Evolutionary conservation across 2,888 invertebrate genomes (phyloP), one percentile per base, ranked within the genome.

Genomic region (Lepidocyrtinus sp.): DNA sequence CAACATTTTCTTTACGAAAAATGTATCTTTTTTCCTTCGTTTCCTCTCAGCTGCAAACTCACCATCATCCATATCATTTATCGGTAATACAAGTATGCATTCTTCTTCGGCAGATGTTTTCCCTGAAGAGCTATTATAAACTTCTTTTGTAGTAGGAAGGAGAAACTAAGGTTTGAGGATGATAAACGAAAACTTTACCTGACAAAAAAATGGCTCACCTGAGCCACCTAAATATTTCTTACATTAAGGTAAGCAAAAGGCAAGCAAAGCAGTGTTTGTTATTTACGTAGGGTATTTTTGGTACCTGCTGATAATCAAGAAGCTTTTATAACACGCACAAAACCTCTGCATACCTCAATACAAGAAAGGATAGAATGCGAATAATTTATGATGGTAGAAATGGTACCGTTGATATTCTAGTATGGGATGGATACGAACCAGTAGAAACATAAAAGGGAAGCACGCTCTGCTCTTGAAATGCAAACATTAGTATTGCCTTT

Each of bases 51-150:
- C 64, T 74, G 74, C 79, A 69, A 55, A n/a, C 55, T 55, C 55
- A n/a, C 15, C 55, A 55, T 55, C 55, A 15, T 55, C 17, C 36
- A 9, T 36, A 36, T 36, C 12, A 36, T 36, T 36, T 36, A 36
- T 55, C 17, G 17, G 55, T 17, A 36, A 36, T 5, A 36, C 36
- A 17, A 59, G 22, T 59, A 62, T 50, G 26, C 68, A 74, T 46
- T 73, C 55, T 69, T 62, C 50, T 15, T 45, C 65, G 78, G 78
- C 78, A 78, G 78, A 78, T 78, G 79, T 79, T 79, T 79, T 74
- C 73, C 69, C 79, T 79, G 61, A 73, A 69, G 79, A 63, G 74
- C 55, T 27, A 79, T 74, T 63, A 73, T 74, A 55, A 55, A 55
- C 55, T 68, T 22, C 63, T 50, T 68, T 17, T 62, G 59, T 71